phyloP scores from a whole-genome alignment of 2,113 vertebrate genomes.

The Seriola rivoliana region DNA sequence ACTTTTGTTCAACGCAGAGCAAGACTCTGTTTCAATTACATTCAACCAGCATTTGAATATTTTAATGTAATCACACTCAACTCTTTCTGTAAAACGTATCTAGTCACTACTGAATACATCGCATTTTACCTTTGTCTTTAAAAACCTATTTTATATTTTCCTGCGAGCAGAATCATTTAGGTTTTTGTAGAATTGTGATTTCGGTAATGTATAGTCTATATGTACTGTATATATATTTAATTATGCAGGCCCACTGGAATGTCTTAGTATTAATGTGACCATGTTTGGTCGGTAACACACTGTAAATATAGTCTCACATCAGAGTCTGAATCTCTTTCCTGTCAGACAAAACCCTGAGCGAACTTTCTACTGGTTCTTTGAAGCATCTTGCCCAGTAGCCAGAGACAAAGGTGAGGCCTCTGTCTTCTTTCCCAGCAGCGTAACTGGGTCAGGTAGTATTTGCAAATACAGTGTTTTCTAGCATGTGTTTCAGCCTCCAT shows the following conservation, averaged over 20 bases:
- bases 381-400: constrained; percentile 86
- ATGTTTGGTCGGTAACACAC: neutral
- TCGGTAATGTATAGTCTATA: neutral
- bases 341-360: constrained; percentile 86
- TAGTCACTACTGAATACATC: neutral
- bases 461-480: neutral
- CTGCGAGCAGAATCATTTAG: neutral
- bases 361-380: constrained; percentile 91
- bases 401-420: constrained; percentile 86
- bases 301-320: neutral
- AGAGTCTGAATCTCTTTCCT: constrained; percentile 40
- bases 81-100: no score
- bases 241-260: neutral
- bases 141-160: neutral
- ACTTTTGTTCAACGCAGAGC: constrained; percentile 4
- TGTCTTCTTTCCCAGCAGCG: neutral
- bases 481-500: neutral
- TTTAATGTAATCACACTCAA: neutral
- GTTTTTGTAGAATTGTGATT: neutral
- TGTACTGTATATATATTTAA: no score
- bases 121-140: neutral
- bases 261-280: neutral
- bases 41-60: neutral
- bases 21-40: neutral
- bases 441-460: neutral